Conservation (phyloP, 2,113 vertebrate genomes). For the Megaptera novaeangliae region DNA sequence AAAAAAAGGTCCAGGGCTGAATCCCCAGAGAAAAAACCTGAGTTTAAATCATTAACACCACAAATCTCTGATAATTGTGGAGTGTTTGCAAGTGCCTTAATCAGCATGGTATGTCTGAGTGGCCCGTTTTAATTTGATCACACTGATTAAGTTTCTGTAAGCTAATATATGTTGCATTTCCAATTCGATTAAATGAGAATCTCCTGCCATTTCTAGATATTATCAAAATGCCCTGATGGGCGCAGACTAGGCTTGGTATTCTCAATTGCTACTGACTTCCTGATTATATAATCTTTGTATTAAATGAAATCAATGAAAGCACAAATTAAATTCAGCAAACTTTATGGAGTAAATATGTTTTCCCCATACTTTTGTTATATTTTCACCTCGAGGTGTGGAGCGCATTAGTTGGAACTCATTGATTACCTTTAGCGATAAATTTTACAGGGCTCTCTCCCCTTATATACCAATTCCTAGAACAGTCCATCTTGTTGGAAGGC, state of each 20-base stretch:
- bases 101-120: slow-evolving; percentile 79
- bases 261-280: slow-evolving; percentile 78
- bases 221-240: slow-evolving; percentile 78
- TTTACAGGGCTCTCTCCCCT: slow-evolving; percentile 17
- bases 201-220: slow-evolving; percentile 80
- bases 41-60: slow-evolving; percentile 81
- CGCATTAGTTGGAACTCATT: slow-evolving; percentile 41
- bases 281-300: slow-evolving; percentile 74
- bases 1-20: slow-evolving; percentile 64
- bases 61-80: slow-evolving; percentile 79
- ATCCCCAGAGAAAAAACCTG: slow-evolving; percentile 71
- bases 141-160: slow-evolving; percentile 85
- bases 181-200: slow-evolving; percentile 86
- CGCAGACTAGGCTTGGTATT: slow-evolving; percentile 70
- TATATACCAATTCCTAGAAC: slow-evolving; percentile 28
- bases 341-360: slow-evolving; percentile 66
- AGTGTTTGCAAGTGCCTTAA: slow-evolving; percentile 81
- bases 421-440: slow-evolving; percentile 63
- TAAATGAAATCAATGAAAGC: slow-evolving; percentile 80
- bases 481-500: slow-evolving; percentile 29
- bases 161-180: slow-evolving; percentile 84
- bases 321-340: slow-evolving; percentile 77
- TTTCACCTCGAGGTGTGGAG: slow-evolving; percentile 46
- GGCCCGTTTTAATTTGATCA: slow-evolving; percentile 83
- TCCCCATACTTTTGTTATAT: background rate